Evolutionary conservation across 2,113 vertebrate genomes (phyloP), one percentile per base, ranked within the genome.

Genomic region (Saccopteryx leptura): DNA sequence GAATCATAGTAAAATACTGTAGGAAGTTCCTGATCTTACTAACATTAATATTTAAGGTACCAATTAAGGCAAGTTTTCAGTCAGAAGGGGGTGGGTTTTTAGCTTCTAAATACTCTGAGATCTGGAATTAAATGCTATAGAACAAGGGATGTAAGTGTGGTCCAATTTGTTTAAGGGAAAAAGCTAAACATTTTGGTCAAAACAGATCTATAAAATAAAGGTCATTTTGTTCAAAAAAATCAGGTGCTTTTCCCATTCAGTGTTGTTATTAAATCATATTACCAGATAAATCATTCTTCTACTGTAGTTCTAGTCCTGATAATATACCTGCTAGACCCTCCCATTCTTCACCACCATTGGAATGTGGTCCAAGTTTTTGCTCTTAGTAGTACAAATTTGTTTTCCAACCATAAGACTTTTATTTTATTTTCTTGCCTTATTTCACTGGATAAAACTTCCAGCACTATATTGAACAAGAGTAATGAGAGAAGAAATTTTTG

Each of bases 51-150:
- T 78, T 60, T 39, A 86, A 92, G 52, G 83, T 95, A 76, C 60
- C 63, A 71, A 72, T 33, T 78, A 92, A 92, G 91, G 88, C 88
- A 97, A 79, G 9, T 89, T 91, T 97, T 87, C 33, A 26, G 58
- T 85, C 61, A 80, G 46, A 48, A 86, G 87, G 4, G 19, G 24
- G 9, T 54, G 14, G n/a, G 23, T 28, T 14, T 21, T 81, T 65
- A 46, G 90, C 61, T 74, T 86, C n/a, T 78, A 66, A 93, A 86
- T 19, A 85, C 71, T 71, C 92, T 82, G 69, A 92, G 76, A 63
- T 65, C 56, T 50, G 68, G 52, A 63, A 94, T 56, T 61, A 86
- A 83, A 92, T 48, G 48, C 52, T n/a, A 31, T 0, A 85, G 60
- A 84, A 56, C 3, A 52, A 74, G 33, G 18, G 50, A 82, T n/a